These are phyloP conservation scores for Apocrypta bakeri DNA, from an alignment of 1,140 invertebrate species.

Conservation along the genomic window DNA sequence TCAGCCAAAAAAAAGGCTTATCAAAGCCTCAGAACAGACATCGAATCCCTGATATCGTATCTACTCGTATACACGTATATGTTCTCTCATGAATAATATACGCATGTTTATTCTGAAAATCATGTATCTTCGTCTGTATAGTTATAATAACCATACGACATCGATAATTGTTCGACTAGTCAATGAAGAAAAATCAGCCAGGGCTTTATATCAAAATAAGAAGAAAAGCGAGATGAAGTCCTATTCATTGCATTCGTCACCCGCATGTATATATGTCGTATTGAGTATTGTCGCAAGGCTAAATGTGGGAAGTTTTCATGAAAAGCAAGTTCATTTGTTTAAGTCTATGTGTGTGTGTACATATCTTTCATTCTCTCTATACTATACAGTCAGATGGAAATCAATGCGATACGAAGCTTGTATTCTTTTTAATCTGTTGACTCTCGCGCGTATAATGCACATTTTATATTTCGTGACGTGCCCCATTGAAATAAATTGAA, in stretches of 20 bases:
- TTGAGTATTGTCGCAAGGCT: conserved; percentile 7
- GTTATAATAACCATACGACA: not conserved
- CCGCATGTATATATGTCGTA: conserved; percentile 11
- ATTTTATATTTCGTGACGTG: not conserved
- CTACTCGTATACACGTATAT: no score
- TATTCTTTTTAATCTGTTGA: not conserved
- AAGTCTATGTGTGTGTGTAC: no score
- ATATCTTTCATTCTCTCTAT: no score
- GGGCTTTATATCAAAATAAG: not conserved
- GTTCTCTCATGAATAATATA: no score
- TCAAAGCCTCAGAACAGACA: not conserved
- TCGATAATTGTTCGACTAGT: not conserved
- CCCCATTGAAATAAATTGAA: not conserved
- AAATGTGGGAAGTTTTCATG: conserved; percentile 32
- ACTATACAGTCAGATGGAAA: not conserved
- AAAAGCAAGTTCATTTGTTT: not conserved
- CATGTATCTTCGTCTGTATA: not conserved
- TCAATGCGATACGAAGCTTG: not conserved
- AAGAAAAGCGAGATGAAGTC: not conserved
- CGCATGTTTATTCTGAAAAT: not conserved
- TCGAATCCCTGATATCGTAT: no score
- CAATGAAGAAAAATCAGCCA: not conserved
- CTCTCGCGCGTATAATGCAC: not conserved
- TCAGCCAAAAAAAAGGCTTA: no score
- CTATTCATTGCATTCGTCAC: not conserved